A percentile compares a stretch with the other conserved stretches of the same genome.
These are phyloP conservation scores for Chloroclysta siterata DNA, from an alignment of 2,888 invertebrate species.

Conservation along the genomic window DNA sequence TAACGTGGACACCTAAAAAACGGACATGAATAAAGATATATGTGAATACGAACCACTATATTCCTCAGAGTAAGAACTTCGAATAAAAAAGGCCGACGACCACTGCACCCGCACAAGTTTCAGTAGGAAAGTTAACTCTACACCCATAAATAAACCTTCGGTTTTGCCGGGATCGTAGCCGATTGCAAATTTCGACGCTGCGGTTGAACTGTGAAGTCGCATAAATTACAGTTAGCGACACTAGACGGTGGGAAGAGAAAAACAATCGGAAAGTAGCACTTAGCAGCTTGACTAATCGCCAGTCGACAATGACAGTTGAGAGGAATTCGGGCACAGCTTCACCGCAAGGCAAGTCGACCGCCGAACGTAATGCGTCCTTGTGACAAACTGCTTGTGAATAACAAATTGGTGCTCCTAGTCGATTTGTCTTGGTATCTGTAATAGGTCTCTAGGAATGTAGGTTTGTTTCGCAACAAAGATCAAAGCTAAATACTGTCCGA, in stretches of 20 bases:
- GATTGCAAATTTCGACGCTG: constrained; percentile 80
- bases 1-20: constrained; percentile 47
- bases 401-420: constrained; percentile 49
- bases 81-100: constrained; percentile 71
- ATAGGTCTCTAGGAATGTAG: constrained; percentile 39
- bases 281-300: constrained; percentile 82
- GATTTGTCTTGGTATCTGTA: constrained; percentile 41
- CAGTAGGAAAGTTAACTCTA: constrained; percentile 76
- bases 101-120: constrained; percentile 76
- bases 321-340: constrained; percentile 59
- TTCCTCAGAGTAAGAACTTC: constrained; percentile 60
- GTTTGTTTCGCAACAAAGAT: constrained; percentile 12
- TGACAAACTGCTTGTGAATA: constrained; percentile 62
- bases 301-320: constrained; percentile 75
- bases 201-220: constrained; percentile 80
- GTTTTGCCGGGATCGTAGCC: constrained; percentile 79
- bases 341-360: constrained; percentile 62
- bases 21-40: constrained; percentile 54
- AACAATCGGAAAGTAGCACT: constrained; percentile 83
- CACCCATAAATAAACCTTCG: constrained; percentile 83
- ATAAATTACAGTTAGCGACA: constrained; percentile 81
- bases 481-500: background rate
- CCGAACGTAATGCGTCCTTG: constrained; percentile 60
- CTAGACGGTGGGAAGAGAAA: constrained; percentile 70
- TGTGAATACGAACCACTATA: constrained; percentile 59